These are phyloP conservation scores for Psettodes erumei DNA, from an alignment of 2,113 vertebrate species.

Conservation along the genomic window DNA sequence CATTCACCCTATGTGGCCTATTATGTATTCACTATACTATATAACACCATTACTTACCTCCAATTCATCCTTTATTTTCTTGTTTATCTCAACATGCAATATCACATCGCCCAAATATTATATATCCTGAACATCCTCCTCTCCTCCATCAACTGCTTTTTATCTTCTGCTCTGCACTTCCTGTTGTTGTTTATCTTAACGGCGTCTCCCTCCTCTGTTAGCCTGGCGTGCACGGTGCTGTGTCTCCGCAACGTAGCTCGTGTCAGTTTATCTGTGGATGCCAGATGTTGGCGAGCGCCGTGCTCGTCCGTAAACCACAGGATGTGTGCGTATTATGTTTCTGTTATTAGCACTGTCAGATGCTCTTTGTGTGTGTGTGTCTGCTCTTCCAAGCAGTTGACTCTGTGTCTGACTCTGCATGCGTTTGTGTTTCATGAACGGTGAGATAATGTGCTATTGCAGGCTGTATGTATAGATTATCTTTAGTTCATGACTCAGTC, in stretches of 20 bases:
- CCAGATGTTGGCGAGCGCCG: constrained; percentile 43
- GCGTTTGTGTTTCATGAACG: neutral
- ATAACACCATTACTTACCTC: neutral
- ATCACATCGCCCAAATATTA: constrained; percentile 42
- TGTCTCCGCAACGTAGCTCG: constrained; percentile 11
- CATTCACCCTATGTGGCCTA: neutral
- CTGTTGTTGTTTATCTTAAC: neutral
- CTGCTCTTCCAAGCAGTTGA: constrained; percentile 13
- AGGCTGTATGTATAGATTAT: neutral
- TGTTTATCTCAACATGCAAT: neutral
- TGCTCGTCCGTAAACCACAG: constrained; percentile 29
- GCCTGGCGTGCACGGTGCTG: neutral
- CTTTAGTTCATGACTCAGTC: constrained; percentile 7
- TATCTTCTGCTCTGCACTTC: neutral
- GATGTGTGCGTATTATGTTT: constrained; percentile 38
- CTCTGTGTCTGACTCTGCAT: neutral
- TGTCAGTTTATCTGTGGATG: constrained; percentile 36
- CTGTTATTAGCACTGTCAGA: constrained; percentile 28
- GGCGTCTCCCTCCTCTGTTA: neutral
- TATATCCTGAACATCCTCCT: neutral
- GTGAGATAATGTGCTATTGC: neutral
- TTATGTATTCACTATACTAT: neutral
- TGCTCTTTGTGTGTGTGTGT: neutral
- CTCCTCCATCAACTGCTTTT: neutral
- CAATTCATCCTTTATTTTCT: neutral